Percentiles rank a stretch among this genome's conserved stretches.
These are phyloP conservation scores for Cataglyphis cursor DNA, from an alignment of 2,888 invertebrate genomes.

Conservation along the genomic window DNA sequence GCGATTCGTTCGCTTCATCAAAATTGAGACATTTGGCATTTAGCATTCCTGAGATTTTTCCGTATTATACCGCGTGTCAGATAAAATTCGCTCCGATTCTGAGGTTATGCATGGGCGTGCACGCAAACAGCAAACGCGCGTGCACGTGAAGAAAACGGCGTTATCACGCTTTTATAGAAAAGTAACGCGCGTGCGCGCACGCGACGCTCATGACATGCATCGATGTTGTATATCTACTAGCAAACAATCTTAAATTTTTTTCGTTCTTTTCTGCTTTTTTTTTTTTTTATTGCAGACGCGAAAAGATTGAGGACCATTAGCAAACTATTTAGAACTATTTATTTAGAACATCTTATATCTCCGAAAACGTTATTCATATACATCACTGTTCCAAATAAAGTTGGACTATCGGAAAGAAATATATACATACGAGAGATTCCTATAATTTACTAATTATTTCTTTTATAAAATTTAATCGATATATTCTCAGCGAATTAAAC, in stretches of 20 bases:
- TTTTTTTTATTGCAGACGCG: not conserved
- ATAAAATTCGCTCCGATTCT: constrained; percentile 1
- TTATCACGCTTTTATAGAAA: not conserved
- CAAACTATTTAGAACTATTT: not conserved
- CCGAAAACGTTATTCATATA: not conserved
- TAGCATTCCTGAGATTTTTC: not conserved
- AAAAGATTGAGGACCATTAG: not conserved
- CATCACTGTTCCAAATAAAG: not conserved
- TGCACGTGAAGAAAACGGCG: not conserved
- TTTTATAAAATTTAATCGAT: not conserved
- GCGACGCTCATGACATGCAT: not conserved
- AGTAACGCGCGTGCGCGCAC: not conserved
- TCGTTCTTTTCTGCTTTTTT: not conserved
- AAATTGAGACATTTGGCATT: not conserved
- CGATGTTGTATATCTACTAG: not conserved
- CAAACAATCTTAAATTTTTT: not conserved
- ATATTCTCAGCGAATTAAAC: not conserved
- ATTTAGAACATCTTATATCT: not conserved
- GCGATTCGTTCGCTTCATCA: constrained; percentile 4
- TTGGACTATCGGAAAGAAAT: not conserved
- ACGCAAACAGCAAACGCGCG: not conserved
- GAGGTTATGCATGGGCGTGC: not conserved
- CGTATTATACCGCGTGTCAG: not conserved
- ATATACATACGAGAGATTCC: not conserved
- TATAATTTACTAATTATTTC: not conserved